phyloP scores from a whole-genome alignment of 2,888 invertebrate species.

The Drosophila quasianomalipes region DNA sequence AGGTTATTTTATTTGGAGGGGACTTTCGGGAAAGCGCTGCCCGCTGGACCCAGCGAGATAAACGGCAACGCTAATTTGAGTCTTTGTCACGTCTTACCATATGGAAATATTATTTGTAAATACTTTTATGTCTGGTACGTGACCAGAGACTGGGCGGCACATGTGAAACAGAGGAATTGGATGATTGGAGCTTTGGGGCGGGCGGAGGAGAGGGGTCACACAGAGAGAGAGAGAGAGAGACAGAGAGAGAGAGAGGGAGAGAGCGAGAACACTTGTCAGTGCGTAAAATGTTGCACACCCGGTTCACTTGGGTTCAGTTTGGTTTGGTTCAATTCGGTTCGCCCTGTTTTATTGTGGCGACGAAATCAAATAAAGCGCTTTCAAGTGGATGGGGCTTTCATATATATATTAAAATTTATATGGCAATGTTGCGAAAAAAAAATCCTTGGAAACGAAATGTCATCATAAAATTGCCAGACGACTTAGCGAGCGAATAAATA shows the following conservation, averaged over 20 bases:
- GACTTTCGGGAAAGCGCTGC: constrained; percentile 23
- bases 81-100: constrained; percentile 84
- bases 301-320: constrained; percentile 11
- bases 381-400: constrained; percentile 40
- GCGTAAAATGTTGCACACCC: constrained; percentile 59
- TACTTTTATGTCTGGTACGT: constrained; percentile 83
- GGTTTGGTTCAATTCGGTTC: constrained; percentile 3
- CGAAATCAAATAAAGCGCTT: constrained; percentile 79
- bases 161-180: constrained; percentile 51
- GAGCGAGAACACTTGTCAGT: constrained; percentile 53
- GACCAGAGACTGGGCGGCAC: constrained; percentile 74
- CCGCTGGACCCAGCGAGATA: constrained; percentile 64
- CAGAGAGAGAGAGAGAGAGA: background rate
- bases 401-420: constrained; percentile 74
- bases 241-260: background rate
- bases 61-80: constrained; percentile 83
- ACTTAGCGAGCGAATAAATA: constrained; percentile 79
- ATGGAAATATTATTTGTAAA: constrained; percentile 84
- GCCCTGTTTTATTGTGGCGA: constrained; percentile 72
- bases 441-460: constrained; percentile 80
- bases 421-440: constrained; percentile 69
- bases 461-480: constrained; percentile 80
- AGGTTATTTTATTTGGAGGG: constrained; percentile 40
- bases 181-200: constrained; percentile 34
- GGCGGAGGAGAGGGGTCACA: background rate